Evolutionary conservation across 1,140 invertebrate species (phyloP), one percentile per base, ranked within the genome.

Genomic region (Aphis craccivora): DNA sequence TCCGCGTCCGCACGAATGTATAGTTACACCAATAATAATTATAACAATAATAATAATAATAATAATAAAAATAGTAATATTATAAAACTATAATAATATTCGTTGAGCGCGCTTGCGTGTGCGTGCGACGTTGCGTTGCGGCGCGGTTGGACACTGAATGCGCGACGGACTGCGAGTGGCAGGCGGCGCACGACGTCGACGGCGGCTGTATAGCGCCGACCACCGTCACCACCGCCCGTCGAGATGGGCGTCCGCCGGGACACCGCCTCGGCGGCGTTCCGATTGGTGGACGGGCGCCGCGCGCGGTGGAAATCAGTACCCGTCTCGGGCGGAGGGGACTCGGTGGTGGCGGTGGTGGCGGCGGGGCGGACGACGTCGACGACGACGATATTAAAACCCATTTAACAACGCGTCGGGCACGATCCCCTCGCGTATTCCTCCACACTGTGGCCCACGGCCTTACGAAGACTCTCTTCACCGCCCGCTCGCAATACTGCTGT

Each of bases 91-190:
- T n/a, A 76, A 76, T 76, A 76, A 1, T n/a, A 1, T n/a, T n/a
- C 60, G 37, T 83, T 40, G 6, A 23, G 37, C 8, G 55, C 60
- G 90, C 67, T 30, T n/a, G 60, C 60, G 90, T 25, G 45, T n/a
- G 67, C 37, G 40, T 67, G 60, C 43, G 67, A 8, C 25, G 53
- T 11, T 53, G 30, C 23, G 43, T 91, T 5, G 91, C 60, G 45
- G 48, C 30, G 81, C 91, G 91, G 91, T 51, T 84, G 81, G 91
- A 83, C 45, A 86, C 91, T 37, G 81, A 55, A 51, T 23, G 48
- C 91, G 48, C 81, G 91, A 93, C 91, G 91, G 81, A 93, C 91
- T 86, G 91, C 81, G 91, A 93, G 91, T 83, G 91, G 48, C 91
- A 40, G 91, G 25, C 60, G 91, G 91, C 91, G 91, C n/a, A 8